Evolutionary conservation across 2,888 invertebrate species (phyloP).

Genomic region (Gymnoscelis rufifasciata): DNA sequence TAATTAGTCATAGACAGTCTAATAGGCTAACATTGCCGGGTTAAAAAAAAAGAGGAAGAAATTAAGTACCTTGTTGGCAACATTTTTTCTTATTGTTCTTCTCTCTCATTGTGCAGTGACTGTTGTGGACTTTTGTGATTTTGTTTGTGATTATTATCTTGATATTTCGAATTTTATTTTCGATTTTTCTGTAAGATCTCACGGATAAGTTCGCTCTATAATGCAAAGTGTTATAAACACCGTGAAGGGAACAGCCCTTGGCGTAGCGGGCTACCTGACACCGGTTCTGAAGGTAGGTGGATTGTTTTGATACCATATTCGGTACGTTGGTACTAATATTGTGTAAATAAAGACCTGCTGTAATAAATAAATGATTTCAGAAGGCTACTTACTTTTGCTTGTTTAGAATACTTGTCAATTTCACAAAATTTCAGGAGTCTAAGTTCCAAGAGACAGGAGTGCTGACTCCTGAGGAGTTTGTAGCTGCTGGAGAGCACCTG

Average conservation of each 20-base stretch:
- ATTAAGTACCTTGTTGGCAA: too few relatives aligned
- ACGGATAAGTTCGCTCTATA: slow-evolving; percentile 15
- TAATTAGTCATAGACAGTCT: too few relatives aligned
- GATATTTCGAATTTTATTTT: too few relatives aligned
- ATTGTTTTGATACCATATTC: slow-evolving; percentile 6
- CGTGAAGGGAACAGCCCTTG: slow-evolving; percentile 96
- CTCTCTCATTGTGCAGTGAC: background rate
- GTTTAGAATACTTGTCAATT: too few relatives aligned
- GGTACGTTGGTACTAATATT: too few relatives aligned
- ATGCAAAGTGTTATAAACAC: slow-evolving; percentile 98
- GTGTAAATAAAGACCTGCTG: too few relatives aligned
- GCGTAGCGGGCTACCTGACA: slow-evolving; percentile 97
- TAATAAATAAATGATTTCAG: too few relatives aligned
- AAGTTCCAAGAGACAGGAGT: slow-evolving; percentile 99
- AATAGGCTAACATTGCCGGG: too few relatives aligned
- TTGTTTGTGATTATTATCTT: too few relatives aligned
- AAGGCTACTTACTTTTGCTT: too few relatives aligned
- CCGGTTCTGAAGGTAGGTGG: slow-evolving; percentile 93
- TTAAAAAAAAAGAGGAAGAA: too few relatives aligned
- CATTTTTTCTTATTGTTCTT: background rate
- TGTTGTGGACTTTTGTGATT: background rate
- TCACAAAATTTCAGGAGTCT: slow-evolving; percentile 90
- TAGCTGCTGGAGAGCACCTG: slow-evolving; percentile 98
- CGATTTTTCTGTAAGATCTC: too few relatives aligned
- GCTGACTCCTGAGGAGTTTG: slow-evolving; percentile 99